Conservation (phyloP, 1,140 invertebrate genomes). For the Caenorhabditis briggsae region DNA sequence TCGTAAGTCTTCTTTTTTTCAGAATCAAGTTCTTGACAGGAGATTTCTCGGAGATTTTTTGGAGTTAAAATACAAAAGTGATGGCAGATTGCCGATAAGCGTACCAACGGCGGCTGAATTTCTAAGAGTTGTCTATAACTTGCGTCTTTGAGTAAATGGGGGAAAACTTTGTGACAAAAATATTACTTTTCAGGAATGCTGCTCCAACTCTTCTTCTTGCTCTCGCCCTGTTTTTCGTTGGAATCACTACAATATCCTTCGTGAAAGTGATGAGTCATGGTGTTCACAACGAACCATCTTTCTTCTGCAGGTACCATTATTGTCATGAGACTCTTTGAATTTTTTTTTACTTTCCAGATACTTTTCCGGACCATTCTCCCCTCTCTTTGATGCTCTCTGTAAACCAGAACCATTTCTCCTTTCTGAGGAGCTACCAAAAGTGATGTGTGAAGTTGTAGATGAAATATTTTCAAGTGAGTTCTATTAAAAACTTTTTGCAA, state of each 20-base stretch:
- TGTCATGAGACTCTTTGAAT: not conserved
- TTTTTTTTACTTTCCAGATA: not conserved
- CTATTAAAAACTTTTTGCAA: not conserved
- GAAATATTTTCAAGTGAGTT: slow-evolving; percentile 26
- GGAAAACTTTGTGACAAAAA: too few relatives aligned
- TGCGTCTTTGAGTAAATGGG: too few relatives aligned
- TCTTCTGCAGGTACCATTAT: slow-evolving; percentile 22
- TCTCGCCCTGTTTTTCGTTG: not conserved
- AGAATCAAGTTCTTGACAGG: not conserved
- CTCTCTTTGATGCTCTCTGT: slow-evolving; percentile 19
- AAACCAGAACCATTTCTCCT: slow-evolving; percentile 16
- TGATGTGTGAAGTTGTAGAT: slow-evolving; percentile 20
- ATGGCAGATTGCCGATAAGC: too few relatives aligned
- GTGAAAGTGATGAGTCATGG: slow-evolving; percentile 8
- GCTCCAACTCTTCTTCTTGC: not conserved
- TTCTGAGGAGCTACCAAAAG: not conserved
- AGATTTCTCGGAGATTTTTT: too few relatives aligned
- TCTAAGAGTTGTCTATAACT: too few relatives aligned
- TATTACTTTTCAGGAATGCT: not conserved
- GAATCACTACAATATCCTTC: not conserved
- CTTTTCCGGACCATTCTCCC: slow-evolving; percentile 15
- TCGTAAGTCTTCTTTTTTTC: not conserved
- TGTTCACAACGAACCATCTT: not conserved
- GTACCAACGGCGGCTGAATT: too few relatives aligned
- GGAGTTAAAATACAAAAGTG: too few relatives aligned